Conservation (phyloP, 2,797 vertebrate genomes). For the Sebastes melanostomus region DNA sequence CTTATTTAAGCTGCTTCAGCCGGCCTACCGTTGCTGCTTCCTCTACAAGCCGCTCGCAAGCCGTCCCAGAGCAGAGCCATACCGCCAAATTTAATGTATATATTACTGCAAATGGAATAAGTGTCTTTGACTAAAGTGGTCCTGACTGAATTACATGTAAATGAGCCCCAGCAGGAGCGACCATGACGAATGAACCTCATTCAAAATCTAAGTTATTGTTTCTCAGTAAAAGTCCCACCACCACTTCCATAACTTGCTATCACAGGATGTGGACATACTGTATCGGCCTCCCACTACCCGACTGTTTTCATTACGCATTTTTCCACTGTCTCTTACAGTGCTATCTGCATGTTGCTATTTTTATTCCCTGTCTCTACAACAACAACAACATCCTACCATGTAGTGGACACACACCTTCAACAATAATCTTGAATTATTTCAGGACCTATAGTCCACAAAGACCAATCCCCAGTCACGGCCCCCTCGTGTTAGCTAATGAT, state of each 20-base stretch:
- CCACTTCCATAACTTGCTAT: background rate
- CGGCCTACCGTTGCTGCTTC: too few species aligned
- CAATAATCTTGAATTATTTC: background rate
- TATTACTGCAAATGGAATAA: too few species aligned
- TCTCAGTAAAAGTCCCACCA: background rate
- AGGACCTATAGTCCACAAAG: background rate
- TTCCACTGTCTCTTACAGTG: background rate
- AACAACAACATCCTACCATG: background rate
- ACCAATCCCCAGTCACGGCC: background rate
- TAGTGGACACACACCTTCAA: background rate
- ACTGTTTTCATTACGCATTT: background rate
- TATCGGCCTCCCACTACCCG: background rate
- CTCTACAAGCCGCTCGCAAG: too few species aligned
- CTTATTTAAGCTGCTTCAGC: too few species aligned
- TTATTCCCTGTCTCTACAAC: background rate
- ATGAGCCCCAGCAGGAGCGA: background rate
- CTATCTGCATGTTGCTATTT: constrained; percentile 25
- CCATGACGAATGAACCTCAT: background rate
- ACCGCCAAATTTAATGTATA: too few species aligned
- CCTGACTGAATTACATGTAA: too few species aligned
- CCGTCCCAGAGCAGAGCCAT: too few species aligned
- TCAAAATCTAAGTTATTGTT: background rate
- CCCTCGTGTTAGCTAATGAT: constrained; percentile 3
- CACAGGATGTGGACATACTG: background rate
- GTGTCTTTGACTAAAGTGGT: too few species aligned